Evolutionary conservation across 2,888 invertebrate species (phyloP), one percentile per base, ranked within the genome.

Genomic region (Mimumesa dahlbomi): DNA sequence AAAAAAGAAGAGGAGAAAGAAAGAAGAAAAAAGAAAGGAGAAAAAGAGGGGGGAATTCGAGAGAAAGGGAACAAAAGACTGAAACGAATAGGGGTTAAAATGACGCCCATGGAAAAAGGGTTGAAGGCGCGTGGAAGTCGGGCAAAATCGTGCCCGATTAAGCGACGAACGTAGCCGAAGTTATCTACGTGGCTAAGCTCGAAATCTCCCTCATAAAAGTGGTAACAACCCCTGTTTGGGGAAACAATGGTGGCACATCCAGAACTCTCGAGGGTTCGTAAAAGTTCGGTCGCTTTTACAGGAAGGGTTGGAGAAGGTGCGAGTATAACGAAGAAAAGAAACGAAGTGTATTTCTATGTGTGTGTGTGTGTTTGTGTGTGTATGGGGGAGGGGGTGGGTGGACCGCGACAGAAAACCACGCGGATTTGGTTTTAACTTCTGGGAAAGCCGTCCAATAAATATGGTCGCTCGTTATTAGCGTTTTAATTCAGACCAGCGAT

Each of bases 401-500:
- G 34, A 19, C 5, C 18, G 38, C 46, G 56, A 36, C 43, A 45
- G 38, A 62, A 66, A 43, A 48, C 22, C 40, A 19, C 42, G 43
- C 18, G 68, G 72, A 72, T 73, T 74, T 66, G 42, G 61, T 48
- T 72, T 54, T 72, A 77, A 75, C 71, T 58, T 61, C 63, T 48
- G 49, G 49, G 31, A 84, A 87, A 85, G 82, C 84, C 84, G 74
- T 75, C 84, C 86, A 86, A 88, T 88, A 87, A 88, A 88, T 87
- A 88, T 88, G 84, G 79, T 58, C 76, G 81, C 81, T 85, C 84
- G 88, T 88, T 88, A 88, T 88, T 88, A 87, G 87, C 84, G 86
- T 87, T 88, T 88, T 87, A 86, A 88, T 88, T 88, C 87, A 82
- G 82, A 79, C 66, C 73, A 50, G 77, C 75, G 75, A 68, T 69